Evolutionary conservation across 2,797 vertebrate species (phyloP), one percentile per base, ranked within the genome.

Genomic region (Helostoma temminkii): DNA sequence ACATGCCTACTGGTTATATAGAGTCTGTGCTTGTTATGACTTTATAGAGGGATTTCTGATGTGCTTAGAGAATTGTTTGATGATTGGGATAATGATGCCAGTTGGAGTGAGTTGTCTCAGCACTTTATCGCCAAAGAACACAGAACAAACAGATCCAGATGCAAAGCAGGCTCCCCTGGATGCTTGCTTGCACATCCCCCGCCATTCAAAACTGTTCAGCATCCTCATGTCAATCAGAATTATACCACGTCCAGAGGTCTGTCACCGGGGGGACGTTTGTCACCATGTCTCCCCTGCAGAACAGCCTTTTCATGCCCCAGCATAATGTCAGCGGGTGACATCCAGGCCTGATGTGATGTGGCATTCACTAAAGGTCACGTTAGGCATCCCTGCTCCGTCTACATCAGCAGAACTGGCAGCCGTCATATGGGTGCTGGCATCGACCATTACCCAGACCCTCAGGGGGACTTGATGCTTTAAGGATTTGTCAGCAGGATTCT

Each of bases 291-390:
- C 81, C 92, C 93, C 86, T 92, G 89, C 88, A 92, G 95, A 95
- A 95, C 94, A 95, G 95, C 94, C 95, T 96, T 95, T 91, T 95
- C 95, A 96, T 95, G 94, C 93, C 94, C 90, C 95, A 87, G 95
- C 95, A 96, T 95, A 95, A 95, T 96, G 95, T 96, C 94, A 94
- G 93, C 90, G 93, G 95, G 94, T 96, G 96, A 97, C 96, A 95
- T 96, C 95, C 95, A 94, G 95, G 94, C 95, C 94, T 96, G 91
- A 96, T 97, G 95, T 95, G 96, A 96, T 96, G 95, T 96, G 96
- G 95, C 97, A 97, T 98, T 98, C 96, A 95, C 94, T 94, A 98
- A 98, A 98, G 96, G 96, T 98, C 97, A 97, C 78, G 91, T 94
- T 95, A 94, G 93, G 95, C 93, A 94, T 96, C 95, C 92, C 79